Evolutionary conservation across 1,140 invertebrate genomes (phyloP).

Genomic region (Pteromalus puparum): DNA sequence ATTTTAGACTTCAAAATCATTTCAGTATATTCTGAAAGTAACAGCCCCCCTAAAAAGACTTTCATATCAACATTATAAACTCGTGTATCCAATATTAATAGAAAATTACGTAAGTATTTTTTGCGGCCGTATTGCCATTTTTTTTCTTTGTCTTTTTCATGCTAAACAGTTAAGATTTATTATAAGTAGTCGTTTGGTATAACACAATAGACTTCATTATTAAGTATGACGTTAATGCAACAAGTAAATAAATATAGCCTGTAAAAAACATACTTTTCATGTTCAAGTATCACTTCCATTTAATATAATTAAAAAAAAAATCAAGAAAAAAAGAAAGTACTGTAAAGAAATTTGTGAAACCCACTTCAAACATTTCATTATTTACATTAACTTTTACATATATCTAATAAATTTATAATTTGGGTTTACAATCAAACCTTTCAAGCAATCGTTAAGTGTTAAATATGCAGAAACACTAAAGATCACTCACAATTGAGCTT

Average conservation of each 20-base stretch:
- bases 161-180: constrained; percentile 1
- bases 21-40: constrained; percentile 8
- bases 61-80: constrained; percentile 35
- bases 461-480: neutral
- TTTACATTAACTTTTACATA: neutral
- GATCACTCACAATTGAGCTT: neutral
- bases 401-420: constrained; percentile 5
- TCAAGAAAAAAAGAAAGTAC: neutral
- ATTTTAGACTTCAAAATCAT: constrained; percentile 18
- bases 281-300: neutral
- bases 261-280: neutral
- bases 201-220: neutral
- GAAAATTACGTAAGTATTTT: constrained; percentile 24
- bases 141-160: neutral
- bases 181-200: neutral
- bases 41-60: neutral
- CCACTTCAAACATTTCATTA: neutral
- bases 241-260: too few relatives aligned
- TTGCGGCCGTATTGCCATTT: neutral
- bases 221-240: too few relatives aligned
- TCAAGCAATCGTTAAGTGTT: neutral
- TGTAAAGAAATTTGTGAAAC: neutral
- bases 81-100: constrained; percentile 30
- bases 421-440: neutral
- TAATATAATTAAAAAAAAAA: neutral